Evolutionary conservation across 2,113 vertebrate genomes (phyloP), one percentile per base, ranked within the genome.

Genomic region (Pteronura brasiliensis): DNA sequence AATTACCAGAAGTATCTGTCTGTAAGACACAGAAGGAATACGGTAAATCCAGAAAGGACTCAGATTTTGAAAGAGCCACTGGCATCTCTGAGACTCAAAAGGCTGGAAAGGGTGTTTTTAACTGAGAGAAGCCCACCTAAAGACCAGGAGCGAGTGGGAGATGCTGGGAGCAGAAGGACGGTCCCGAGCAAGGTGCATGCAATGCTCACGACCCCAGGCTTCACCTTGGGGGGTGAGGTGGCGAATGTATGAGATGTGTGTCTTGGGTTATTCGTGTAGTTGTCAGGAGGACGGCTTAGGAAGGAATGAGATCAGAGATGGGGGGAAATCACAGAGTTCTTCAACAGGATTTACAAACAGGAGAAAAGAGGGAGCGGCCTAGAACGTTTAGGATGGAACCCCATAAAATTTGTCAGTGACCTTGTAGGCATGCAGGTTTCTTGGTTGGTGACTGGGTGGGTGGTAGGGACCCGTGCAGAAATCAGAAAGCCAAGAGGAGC

Each of bases 231-330:
- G 74, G 9, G 21, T 34, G 8, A 74, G 69, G 63, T 1, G 0
- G 31, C 3, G 0, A 13, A 5, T 21, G 2, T 15, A 14, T 21
- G 31, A 17, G 21, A 23, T 44, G 3, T 7, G 23, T 12, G 7
- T 25, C 65, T 2, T 2, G 25, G 63, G 29, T 13, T 83, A 13
- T 10, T 69, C 74, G 2, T 6, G 6, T 6, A 39, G 47, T n/a
- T 4, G 21, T 2, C 3, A 2, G 27, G 29, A 80, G 27, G 12
- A 6, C 0, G 12, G 23, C 49, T 77, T 4, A 25, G 77, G 14
- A 36, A 23, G 42, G 25, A 59, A 18, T 12, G 2, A 31, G 77
- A 2, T 0, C 9, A 49, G 69, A 27, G 49, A 63, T 55, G 0
- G 20, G 0, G 20, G 42, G 6, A n/a, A 25, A 21, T n/a, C 85